Base-by-base conservation (phyloP, 1,140 invertebrate species). In the Zaprionus lachaisei region DNA sequence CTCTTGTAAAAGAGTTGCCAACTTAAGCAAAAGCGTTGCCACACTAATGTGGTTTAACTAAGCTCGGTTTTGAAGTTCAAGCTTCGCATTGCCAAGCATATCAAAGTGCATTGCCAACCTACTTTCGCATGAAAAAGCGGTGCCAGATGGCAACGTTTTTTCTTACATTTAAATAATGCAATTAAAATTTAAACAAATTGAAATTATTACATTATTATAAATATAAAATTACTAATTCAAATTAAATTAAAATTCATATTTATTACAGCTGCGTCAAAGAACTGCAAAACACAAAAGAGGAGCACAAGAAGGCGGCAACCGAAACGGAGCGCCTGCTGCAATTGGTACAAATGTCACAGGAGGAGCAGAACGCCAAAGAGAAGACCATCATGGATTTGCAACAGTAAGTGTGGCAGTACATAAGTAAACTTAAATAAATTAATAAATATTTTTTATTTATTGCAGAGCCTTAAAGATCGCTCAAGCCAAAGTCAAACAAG, bases 281-380 rank as follows among this genome's bases (percentile, higher is more conserved):
- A 74, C 92, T 95, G 75, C 95, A 96, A 73, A 95, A 96, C 84
- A 95, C 95, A 61, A 96, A 96, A 85, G 96, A 97, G 91, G 97
- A 98, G 92, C 95, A 96, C 15, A 95, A 95, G 86, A 95, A 97
- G 80, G 96, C 96, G 51, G 95, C 98, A 72, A 95, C 96, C 37
- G 98, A 99, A 94, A 97, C 97, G 70, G 98, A 99, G 92, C 94
- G 98, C 83, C 93, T 99, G 70, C 94, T 99, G 77, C 96, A 98
- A 92, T 95, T 99, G 41, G 96, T 99, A 89, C 97, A 99, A 94
- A 98, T 98, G 95, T 96, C 96, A 77, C 98, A 99, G 93, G 98
- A 99, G 92, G 98, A 99, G 90, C 98, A 99, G 93, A 97, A 98
- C 91, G 94, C 96, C 77, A 98, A 99, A 93, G 98, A 99, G 92